phyloP scores from a whole-genome alignment of 2,797 vertebrate genomes.

The Cossypha niveicapilla region DNA sequence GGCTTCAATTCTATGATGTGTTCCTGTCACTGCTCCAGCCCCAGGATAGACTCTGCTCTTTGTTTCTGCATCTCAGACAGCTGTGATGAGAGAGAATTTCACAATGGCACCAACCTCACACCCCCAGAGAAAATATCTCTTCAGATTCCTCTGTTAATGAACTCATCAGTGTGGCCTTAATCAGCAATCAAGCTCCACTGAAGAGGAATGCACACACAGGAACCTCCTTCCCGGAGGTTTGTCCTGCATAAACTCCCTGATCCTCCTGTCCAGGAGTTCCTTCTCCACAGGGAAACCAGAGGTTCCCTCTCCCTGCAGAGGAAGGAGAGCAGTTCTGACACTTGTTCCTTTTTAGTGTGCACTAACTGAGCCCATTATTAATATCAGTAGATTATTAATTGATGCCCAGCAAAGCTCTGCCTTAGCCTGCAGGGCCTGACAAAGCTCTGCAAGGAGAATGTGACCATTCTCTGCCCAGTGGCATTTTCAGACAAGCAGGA shows the following conservation, averaged over 20 bases:
- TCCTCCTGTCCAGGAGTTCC: not conserved
- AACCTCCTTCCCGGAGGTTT: not conserved
- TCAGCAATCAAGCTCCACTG: not conserved
- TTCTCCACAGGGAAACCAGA: not conserved
- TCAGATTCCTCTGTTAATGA: constrained; percentile 37
- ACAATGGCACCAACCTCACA: not conserved
- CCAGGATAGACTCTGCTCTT: not conserved
- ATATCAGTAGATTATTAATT: not conserved
- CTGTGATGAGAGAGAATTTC: constrained; percentile 12
- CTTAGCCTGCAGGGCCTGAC: not conserved
- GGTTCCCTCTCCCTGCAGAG: not conserved
- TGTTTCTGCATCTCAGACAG: constrained; percentile 11
- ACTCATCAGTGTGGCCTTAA: not conserved
- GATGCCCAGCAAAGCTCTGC: not conserved
- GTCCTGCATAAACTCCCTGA: not conserved
- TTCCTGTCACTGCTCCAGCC: constrained; percentile 8
- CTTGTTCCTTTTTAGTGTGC: not conserved
- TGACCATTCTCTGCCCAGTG: not conserved
- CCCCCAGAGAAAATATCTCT: constrained; percentile 13
- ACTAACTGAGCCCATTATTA: not conserved
- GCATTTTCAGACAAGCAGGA: not conserved
- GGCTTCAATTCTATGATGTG: fast-evolving
- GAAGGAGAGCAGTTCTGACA: not conserved
- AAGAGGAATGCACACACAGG: not conserved
- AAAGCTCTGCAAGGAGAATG: not conserved